Base-by-base conservation (phyloP, 1,140 invertebrate genomes). In the Polypedilum pembai region DNA sequence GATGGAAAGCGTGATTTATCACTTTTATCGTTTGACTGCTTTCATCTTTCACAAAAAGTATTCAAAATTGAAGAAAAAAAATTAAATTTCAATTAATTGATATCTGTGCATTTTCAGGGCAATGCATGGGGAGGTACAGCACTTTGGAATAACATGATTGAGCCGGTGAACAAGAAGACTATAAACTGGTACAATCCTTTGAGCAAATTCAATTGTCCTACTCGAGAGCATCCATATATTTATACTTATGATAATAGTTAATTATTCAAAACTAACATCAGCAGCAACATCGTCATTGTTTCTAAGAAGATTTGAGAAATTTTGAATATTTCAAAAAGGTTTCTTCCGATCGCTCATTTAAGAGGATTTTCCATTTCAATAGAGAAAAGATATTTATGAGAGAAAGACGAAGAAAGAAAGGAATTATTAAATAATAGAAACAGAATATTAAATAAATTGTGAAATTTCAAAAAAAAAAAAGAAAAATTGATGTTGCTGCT, bases 1-100 rank as follows among this genome's bases (percentile, higher is more conserved):
- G 76, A 78, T 10, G 80, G 80, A 80, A 80, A 80, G 5, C 82
- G 85, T 17, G 86, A 88, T 77, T 82, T 85, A 73, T 84, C 83
- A 1, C 88, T 84, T 76, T 85, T 89, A 63, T 85, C 87, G 4
- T 84, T 87, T 20, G 88, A 89, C 76, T 89, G 88, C 79, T 90
- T 90, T 78, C 88, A 89, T 80, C 86, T 87, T 76, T 88, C 86
- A 21, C 84, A 86, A 77, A 86, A 86, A 77, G n/a, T n/a, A n/a
- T n/a, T n/a, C n/a, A n/a, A n/a, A n/a, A n/a, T n/a, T n/a, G n/a
- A n/a, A n/a, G n/a, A n/a, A n/a, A n/a, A n/a, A n/a, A n/a, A n/a
- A n/a, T n/a, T n/a, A n/a, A n/a, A n/a, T n/a, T n/a, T n/a, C n/a
- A n/a, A n/a, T n/a, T n/a, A n/a, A n/a, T n/a, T n/a, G n/a, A n/a